Conservation (phyloP, 2,888 invertebrate genomes). For the Drosophila flavopinicola region DNA sequence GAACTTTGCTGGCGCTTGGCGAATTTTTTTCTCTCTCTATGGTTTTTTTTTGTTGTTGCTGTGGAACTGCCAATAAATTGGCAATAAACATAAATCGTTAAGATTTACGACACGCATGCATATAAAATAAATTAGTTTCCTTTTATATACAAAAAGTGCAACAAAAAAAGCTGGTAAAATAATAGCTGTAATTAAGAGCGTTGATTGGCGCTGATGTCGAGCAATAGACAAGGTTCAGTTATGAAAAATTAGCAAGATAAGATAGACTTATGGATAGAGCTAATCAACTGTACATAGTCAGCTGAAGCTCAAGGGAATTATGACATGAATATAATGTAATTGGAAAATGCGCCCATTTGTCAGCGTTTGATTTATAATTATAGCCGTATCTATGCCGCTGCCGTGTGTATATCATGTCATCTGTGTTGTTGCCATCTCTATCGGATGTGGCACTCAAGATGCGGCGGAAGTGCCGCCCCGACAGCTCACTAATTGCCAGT, state of each 20-base stretch:
- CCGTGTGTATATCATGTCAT: constrained; percentile 31
- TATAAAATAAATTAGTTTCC: constrained; percentile 66
- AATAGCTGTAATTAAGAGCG: constrained; percentile 62
- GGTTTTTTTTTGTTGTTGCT: constrained; percentile 21
- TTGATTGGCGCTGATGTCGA: constrained; percentile 29
- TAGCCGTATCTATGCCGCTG: constrained; percentile 7
- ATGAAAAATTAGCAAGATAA: constrained; percentile 13
- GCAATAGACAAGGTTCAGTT: constrained; percentile 30
- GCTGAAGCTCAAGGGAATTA: constrained; percentile 5
- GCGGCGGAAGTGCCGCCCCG: constrained; percentile 55
- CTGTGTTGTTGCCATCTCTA: constrained; percentile 12
- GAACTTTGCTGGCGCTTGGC: constrained; percentile 66
- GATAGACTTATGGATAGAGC: background rate
- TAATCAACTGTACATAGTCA: constrained; percentile 1
- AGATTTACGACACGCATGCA: constrained; percentile 59
- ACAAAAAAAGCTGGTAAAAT: constrained; percentile 27
- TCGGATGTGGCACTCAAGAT: constrained; percentile 72
- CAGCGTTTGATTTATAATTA: constrained; percentile 50
- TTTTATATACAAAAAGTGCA: constrained; percentile 7
- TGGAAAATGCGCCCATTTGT: constrained; percentile 32
- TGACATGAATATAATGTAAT: constrained; percentile 2
- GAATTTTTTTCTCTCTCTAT: constrained; percentile 38
- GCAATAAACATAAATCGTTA: constrained; percentile 72
- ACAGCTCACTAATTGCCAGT: constrained; percentile 68
- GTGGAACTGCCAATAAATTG: constrained; percentile 67